Evolutionary conservation across 2,113 vertebrate species (phyloP).

Genomic region (Emydocephalus ijimae): DNA sequence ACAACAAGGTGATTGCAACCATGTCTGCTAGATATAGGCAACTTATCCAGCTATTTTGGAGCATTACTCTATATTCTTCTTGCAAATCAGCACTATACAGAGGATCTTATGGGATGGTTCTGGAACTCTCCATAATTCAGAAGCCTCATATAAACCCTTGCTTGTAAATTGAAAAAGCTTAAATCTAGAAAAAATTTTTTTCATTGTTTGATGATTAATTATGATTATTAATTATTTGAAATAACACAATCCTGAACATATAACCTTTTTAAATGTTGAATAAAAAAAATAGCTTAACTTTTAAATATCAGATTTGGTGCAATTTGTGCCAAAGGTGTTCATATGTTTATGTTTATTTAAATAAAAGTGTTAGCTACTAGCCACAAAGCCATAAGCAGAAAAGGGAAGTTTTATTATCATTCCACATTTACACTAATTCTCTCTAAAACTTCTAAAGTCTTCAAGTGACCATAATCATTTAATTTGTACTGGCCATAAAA

Average conservation of each 20-base stretch:
- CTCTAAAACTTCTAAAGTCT: not conserved
- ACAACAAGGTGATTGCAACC: not conserved
- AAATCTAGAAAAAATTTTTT: not conserved
- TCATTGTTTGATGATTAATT: not conserved
- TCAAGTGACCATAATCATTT: not conserved
- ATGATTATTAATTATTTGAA: constrained; percentile 47
- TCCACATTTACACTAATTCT: not conserved
- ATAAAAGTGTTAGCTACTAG: not conserved
- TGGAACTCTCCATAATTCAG: not conserved
- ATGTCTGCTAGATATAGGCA: not conserved
- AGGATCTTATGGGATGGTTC: not conserved
- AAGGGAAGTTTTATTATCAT: not conserved
- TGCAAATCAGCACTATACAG: not conserved
- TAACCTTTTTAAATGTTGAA: constrained; percentile 37
- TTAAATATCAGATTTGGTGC: constrained; percentile 14
- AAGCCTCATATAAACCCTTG: not conserved
- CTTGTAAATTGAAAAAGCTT: not conserved
- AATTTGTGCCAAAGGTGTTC: constrained; percentile 3
- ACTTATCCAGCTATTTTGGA: not conserved
- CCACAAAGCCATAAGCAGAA: not conserved
- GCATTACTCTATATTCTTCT: not conserved
- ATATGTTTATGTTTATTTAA: not conserved
- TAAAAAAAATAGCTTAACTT: constrained; percentile 24
- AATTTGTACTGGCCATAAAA: not conserved
- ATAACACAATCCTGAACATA: constrained; percentile 24